Evolutionary conservation across 2,888 invertebrate genomes (phyloP).

Genomic region (Brachylomia viminalis): DNA sequence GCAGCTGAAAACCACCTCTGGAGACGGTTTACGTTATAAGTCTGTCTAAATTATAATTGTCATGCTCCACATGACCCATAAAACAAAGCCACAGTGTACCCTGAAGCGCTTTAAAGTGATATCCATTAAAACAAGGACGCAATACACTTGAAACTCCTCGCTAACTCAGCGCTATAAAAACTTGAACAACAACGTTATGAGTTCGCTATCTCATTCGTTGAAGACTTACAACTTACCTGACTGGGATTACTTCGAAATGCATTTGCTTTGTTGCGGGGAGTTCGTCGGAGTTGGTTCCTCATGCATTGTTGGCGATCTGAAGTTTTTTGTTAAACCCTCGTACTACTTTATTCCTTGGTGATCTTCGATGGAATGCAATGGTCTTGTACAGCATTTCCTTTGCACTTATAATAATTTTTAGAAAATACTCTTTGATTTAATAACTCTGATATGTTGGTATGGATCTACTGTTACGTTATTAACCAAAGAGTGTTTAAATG

Average conservation of each 20-base stretch:
- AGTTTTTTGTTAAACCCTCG: background rate
- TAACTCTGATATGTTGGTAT: too few relatives aligned
- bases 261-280: conserved; percentile 33
- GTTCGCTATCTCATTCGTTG: conserved; percentile 51
- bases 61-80: conserved; percentile 27
- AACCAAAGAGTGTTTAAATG: too few relatives aligned
- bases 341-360: background rate
- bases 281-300: conserved; percentile 3
- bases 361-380: too few relatives aligned
- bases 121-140: conserved; percentile 60
- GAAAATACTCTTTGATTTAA: too few relatives aligned
- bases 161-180: conserved; percentile 58
- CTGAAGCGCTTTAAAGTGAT: conserved; percentile 61
- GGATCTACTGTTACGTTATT: too few relatives aligned
- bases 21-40: too few relatives aligned
- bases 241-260: conserved; percentile 39
- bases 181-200: conserved; percentile 61
- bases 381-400: too few relatives aligned
- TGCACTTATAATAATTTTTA: too few relatives aligned
- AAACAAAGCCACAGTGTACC: conserved; percentile 36
- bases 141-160: conserved; percentile 45
- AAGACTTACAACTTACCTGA: conserved; percentile 55
- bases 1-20: background rate
- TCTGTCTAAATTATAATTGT: conserved; percentile 25
- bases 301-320: background rate